Evolutionary conservation across 2,797 vertebrate genomes (phyloP).

Genomic region (Gallinago nigripennis): DNA sequence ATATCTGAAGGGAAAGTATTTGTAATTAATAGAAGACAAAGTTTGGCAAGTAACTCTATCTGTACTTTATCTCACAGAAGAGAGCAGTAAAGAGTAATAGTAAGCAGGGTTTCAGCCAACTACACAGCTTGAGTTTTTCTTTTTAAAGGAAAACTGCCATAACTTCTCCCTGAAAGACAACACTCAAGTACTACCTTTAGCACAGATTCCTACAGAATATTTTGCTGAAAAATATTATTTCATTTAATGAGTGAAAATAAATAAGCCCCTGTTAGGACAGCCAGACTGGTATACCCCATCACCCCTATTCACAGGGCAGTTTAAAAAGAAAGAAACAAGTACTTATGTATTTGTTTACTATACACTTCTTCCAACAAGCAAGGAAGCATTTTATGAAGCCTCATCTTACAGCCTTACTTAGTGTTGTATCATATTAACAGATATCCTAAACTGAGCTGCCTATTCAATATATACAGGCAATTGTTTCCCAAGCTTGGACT

Average conservation of each 20-base stretch:
- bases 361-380: not conserved
- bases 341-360: not conserved
- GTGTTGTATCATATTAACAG: not conserved
- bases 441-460: not conserved
- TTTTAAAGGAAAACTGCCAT: not conserved
- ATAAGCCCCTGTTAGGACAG: not conserved
- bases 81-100: not conserved
- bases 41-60: not conserved
- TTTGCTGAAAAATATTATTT: not conserved
- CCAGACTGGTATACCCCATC: not conserved
- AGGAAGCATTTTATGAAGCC: not conserved
- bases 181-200: not conserved
- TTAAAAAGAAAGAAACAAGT: not conserved
- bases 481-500: not conserved
- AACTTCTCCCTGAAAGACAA: not conserved
- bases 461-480: not conserved
- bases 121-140: not conserved
- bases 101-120: not conserved
- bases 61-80: not conserved
- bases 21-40: not conserved
- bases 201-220: not conserved
- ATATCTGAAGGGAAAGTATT: not conserved
- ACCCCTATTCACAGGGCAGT: not conserved
- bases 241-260: not conserved
- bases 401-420: not conserved